phyloP scores from a whole-genome alignment of 2,113 vertebrate species.

The Phyllopteryx taeniolatus region DNA sequence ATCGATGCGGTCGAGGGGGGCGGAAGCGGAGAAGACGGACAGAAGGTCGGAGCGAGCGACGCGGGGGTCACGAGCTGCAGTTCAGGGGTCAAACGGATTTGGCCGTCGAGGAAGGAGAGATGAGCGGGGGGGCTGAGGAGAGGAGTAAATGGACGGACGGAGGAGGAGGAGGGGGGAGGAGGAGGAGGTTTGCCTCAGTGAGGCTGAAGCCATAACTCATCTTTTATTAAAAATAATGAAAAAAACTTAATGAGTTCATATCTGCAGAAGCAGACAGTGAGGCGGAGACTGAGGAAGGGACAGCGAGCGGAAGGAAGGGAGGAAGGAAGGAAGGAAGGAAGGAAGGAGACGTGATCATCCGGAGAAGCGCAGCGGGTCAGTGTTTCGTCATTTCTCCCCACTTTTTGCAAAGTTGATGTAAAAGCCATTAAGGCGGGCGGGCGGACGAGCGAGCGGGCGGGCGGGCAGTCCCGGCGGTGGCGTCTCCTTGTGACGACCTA shows the following conservation, averaged over 20 bases:
- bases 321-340: slow-evolving; percentile 20
- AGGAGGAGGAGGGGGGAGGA: slow-evolving; percentile 18
- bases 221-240: slow-evolving; percentile 78
- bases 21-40: slow-evolving; percentile 58
- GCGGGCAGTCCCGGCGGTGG: slow-evolving; percentile 32
- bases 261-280: slow-evolving; percentile 66
- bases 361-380: slow-evolving; percentile 47
- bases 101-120: slow-evolving; percentile 37
- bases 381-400: slow-evolving; percentile 54
- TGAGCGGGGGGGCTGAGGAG: slow-evolving; percentile 13
- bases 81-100: slow-evolving; percentile 63
- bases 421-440: slow-evolving; percentile 51
- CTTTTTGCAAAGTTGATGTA: slow-evolving; percentile 59
- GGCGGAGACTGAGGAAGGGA: slow-evolving; percentile 65
- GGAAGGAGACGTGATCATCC: slow-evolving; percentile 27
- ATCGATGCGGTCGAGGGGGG: slow-evolving; percentile 53
- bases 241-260: slow-evolving; percentile 77
- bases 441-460: too few species aligned
- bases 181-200: slow-evolving; percentile 55
- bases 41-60: slow-evolving; percentile 58
- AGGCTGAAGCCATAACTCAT: slow-evolving; percentile 77
- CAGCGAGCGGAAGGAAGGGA: slow-evolving; percentile 26
- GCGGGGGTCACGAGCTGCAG: slow-evolving; percentile 47
- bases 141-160: slow-evolving; percentile 19
- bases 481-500: slow-evolving; percentile 43